These are phyloP conservation scores for Cyprichromis sp. DNA, from an alignment of 2,113 vertebrate genomes.

Conservation along the genomic window DNA sequence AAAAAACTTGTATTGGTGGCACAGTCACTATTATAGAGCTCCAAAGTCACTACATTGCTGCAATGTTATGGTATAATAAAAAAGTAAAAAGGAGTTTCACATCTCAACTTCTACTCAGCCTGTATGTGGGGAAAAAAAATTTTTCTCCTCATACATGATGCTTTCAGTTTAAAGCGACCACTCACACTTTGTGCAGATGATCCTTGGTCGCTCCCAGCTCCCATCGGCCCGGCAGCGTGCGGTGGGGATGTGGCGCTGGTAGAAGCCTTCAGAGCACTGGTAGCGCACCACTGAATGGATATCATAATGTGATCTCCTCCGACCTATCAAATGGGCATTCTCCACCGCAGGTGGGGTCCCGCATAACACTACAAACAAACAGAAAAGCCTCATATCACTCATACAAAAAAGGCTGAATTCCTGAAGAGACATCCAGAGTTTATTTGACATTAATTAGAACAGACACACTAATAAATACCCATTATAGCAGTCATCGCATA, in stretches of 20 bases:
- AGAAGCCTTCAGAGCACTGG: slow-evolving; percentile 84
- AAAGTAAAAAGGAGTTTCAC: not conserved
- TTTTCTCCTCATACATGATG: not conserved
- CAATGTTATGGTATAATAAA: not conserved
- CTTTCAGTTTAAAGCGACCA: not conserved
- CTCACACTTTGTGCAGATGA: slow-evolving; percentile 93
- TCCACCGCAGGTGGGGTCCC: slow-evolving; percentile 83
- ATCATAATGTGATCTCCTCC: slow-evolving; percentile 80
- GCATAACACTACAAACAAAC: slow-evolving; percentile 77
- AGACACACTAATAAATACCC: not conserved
- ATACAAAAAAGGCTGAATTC: not conserved
- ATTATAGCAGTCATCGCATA: not conserved
- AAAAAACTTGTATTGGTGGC: not conserved
- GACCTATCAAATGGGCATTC: slow-evolving; percentile 79
- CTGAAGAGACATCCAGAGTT: not conserved
- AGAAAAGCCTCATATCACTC: not conserved
- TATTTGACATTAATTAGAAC: not conserved
- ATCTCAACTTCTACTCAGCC: not conserved
- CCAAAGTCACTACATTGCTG: not conserved
- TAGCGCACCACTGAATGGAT: slow-evolving; percentile 87
- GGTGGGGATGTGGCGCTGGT: slow-evolving; percentile 83
- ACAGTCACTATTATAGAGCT: not conserved
- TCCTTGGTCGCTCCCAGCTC: slow-evolving; percentile 86
- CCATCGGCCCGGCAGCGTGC: slow-evolving; percentile 82
- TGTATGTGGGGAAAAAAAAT: fast-evolving